Base-by-base conservation (phyloP, 1,140 invertebrate genomes). In the Drosophila insularis region DNA sequence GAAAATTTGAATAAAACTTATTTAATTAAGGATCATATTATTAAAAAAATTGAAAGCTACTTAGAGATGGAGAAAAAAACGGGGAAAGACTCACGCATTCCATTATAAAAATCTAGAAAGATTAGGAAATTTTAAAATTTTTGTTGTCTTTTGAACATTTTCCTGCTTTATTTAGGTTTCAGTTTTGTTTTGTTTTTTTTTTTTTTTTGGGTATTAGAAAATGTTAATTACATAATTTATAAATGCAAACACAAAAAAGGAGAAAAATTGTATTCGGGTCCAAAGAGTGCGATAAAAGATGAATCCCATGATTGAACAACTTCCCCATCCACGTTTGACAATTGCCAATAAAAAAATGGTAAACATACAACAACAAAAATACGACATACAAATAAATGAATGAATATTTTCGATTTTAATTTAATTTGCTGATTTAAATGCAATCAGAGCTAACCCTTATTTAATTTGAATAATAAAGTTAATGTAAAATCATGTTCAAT, bases 41-140 rank as follows among this genome's bases (percentile, higher is more conserved):
- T 67, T 11, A 13, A 37, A 37, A 40, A 40, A 61, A 21, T 61
- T n/a, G 11, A 76, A 54, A 60, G 21, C 54, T 46, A 40, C 76
- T 69, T 61, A 70, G 40, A 69, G 73, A 69, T 66, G 58, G 19
- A 53, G 62, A 76, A 76, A 21, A 7, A 14, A 17, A 43, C 8
- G 63, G 61, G 71, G 73, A 23, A 27, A 39, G 59, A 43, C 55
- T 58, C 31, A 43, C 74, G 76, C 74, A 77, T 77, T 77, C 74
- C 73, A 77, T 69, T 76, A 64, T 60, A 17, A 76, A 76, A 75
- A 63, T 69, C 73, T 75, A 76, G 35, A 39, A 58, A 53, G 62
- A 40, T 14, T 75, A 63, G 72, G 68, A 69, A 76, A 69, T 43
- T 39, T 63, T 23, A 60, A 40, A 65, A n/a, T 62, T 17, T 62